Percentiles rank a stretch among this genome's conserved stretches.
These are phyloP conservation scores for Atta texana DNA, from an alignment of 1,140 invertebrate species.

Conservation along the genomic window DNA sequence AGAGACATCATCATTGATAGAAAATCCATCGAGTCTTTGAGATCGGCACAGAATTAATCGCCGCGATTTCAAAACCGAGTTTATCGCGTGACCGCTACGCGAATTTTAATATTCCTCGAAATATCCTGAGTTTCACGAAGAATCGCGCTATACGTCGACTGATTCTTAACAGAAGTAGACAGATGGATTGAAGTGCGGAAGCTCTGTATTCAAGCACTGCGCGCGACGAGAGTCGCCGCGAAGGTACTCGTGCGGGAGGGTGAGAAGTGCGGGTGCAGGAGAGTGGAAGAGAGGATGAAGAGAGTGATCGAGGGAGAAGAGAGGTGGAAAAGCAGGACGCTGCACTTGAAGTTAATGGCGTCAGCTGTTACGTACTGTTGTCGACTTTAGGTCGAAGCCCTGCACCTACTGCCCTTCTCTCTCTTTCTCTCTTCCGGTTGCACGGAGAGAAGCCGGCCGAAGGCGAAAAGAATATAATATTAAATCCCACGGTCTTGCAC, in stretches of 20 bases:
- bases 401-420: constrained; percentile 2
- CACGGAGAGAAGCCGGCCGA: constrained; percentile 10
- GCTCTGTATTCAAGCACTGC: constrained; percentile 79
- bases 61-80: constrained; percentile 38
- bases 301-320: background rate
- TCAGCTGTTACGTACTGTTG: constrained; percentile 83
- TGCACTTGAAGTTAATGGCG: constrained; percentile 79
- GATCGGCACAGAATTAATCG: constrained; percentile 10
- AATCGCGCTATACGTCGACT: constrained; percentile 26
- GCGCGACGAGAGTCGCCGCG: constrained; percentile 63
- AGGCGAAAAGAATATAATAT: constrained; percentile 70
- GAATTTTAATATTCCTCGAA: constrained; percentile 68
- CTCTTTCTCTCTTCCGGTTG: background rate
- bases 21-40: background rate
- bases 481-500: constrained; percentile 54
- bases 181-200: constrained; percentile 81
- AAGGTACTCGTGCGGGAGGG: constrained; percentile 61
- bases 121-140: background rate
- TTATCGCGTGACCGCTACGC: constrained; percentile 50
- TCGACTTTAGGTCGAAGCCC: constrained; percentile 58
- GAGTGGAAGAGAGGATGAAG: constrained; percentile 5
- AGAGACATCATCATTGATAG: background rate
- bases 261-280: constrained; percentile 26
- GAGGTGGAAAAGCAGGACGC: constrained; percentile 49
- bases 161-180: constrained; percentile 80